phyloP scores from a whole-genome alignment of 2,113 vertebrate genomes.

The Cyanoderma ruficeps region DNA sequence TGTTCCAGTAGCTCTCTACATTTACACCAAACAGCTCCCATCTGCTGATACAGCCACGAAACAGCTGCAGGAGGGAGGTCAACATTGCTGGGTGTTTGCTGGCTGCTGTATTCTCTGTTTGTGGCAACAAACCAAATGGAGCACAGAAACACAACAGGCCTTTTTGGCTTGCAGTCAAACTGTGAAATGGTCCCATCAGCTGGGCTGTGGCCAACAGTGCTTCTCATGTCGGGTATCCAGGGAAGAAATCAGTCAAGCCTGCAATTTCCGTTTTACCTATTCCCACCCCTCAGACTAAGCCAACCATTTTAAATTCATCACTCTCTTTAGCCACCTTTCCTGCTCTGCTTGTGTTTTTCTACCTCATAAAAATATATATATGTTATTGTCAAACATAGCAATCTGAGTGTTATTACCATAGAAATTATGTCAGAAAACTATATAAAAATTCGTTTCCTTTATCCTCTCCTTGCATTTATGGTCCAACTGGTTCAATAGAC shows the following conservation, averaged over 20 bases:
- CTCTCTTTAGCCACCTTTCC: background rate
- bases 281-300: background rate
- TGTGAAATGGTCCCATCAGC: background rate
- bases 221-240: background rate
- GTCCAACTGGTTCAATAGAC: conserved; percentile 51
- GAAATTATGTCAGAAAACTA: background rate
- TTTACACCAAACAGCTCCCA: background rate
- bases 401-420: background rate
- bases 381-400: background rate
- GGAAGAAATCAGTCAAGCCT: background rate
- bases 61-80: background rate
- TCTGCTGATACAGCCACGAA: background rate
- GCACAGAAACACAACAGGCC: background rate
- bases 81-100: background rate
- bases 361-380: background rate
- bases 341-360: background rate
- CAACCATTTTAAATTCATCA: background rate
- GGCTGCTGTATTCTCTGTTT: background rate
- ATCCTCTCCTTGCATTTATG: conserved; percentile 38
- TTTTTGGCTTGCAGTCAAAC: background rate
- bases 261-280: background rate
- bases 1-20: background rate
- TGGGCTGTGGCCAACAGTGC: background rate
- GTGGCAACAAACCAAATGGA: background rate
- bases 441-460: conserved; percentile 23